Evolutionary conservation across 1,140 invertebrate species (phyloP).

Genomic region (Brachionus plicatilis): DNA sequence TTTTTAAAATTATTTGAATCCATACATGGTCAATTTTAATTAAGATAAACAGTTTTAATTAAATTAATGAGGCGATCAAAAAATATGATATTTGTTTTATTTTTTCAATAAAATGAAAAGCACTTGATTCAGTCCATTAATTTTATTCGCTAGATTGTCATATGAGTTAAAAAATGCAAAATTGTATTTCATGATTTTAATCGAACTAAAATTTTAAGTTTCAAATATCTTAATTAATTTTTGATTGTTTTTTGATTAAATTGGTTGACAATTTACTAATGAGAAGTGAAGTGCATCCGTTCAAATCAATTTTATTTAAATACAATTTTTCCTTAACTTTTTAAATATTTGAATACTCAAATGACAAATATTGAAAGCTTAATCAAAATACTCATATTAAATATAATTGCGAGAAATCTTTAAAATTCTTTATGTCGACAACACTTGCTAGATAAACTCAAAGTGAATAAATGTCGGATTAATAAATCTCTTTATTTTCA

Average conservation of each 20-base stretch:
- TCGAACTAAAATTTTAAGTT: background rate
- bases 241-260: background rate
- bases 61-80: background rate
- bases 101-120: background rate
- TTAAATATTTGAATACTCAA: background rate
- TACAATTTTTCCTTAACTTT: background rate
- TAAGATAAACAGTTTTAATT: slow-evolving; percentile 16
- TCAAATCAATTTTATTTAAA: background rate
- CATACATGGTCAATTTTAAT: background rate
- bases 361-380: background rate
- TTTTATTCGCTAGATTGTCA: background rate
- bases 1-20: background rate
- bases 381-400: background rate
- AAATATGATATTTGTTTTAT: background rate
- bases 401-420: background rate
- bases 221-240: slow-evolving; percentile 22
- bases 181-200: background rate
- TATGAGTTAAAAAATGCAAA: slow-evolving; percentile 3
- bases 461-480: background rate
- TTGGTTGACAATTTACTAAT: background rate
- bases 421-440: background rate
- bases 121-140: slow-evolving; percentile 11
- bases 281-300: background rate
- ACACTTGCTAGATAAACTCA: background rate
- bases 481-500: background rate